These are phyloP conservation scores for Phymanthus crucifer DNA, from an alignment of 92 coral and sea anemone genomes.

Conservation along the genomic window DNA sequence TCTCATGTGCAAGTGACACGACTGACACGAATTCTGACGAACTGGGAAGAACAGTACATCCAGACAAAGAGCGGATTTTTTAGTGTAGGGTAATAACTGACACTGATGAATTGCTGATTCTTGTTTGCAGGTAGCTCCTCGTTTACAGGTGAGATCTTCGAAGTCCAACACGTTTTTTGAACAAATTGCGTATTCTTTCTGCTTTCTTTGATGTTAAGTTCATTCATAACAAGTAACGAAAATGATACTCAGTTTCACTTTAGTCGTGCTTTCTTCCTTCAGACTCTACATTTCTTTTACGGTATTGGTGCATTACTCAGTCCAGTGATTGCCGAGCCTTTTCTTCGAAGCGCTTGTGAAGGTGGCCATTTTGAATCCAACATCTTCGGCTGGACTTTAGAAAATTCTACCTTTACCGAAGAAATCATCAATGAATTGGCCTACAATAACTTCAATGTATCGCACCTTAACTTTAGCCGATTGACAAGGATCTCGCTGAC, in stretches of 20 bases:
- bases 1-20: no score
- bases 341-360: slow-evolving; percentile 83
- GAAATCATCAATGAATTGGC: slow-evolving; percentile 42
- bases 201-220: no score
- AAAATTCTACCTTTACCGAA: slow-evolving; percentile 64
- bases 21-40: no score
- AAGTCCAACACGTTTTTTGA: no score
- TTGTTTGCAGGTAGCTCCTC: slow-evolving; percentile 78
- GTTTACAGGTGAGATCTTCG: slow-evolving; percentile 71
- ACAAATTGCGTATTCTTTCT: no score
- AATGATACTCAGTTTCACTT: background rate
- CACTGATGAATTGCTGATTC: no score
- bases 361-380: slow-evolving; percentile 78
- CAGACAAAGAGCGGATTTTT: no score
- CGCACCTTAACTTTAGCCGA: slow-evolving; percentile 25
- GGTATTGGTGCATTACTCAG: slow-evolving; percentile 96
- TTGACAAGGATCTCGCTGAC: slow-evolving; percentile 1
- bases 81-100: no score
- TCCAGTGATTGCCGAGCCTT: slow-evolving; percentile 92
- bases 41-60: no score
- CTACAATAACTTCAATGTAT: slow-evolving; percentile 37
- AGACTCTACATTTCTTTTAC: slow-evolving; percentile 97
- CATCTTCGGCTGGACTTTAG: slow-evolving; percentile 87
- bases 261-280: background rate
- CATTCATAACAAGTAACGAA: background rate